These are phyloP conservation scores for Biston betularia DNA, from an alignment of 2,888 invertebrate species.

Conservation along the genomic window DNA sequence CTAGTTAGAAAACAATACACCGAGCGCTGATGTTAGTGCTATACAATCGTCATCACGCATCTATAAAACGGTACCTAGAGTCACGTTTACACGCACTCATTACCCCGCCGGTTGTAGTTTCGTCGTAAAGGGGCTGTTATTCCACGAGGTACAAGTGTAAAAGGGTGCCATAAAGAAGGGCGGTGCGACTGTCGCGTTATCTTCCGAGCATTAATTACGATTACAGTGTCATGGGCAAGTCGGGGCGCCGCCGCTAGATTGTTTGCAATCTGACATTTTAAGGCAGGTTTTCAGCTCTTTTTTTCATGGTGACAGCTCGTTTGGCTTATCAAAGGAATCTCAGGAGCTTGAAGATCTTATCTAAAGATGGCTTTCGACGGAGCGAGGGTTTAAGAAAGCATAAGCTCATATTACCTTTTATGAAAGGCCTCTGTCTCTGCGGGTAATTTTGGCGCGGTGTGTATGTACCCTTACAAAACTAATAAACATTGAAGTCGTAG, in stretches of 20 bases:
- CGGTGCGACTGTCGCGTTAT: conserved; percentile 55
- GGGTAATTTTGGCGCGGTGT: no score
- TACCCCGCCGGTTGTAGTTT: conserved; percentile 48
- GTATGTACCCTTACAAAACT: no score
- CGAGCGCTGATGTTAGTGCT: conserved; percentile 15
- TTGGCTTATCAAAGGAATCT: conserved; percentile 27
- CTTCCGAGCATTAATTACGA: conserved; percentile 69
- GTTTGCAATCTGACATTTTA: conserved; percentile 25
- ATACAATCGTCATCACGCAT: conserved; percentile 36
- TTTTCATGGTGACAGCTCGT: conserved; percentile 35
- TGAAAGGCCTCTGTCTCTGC: not conserved
- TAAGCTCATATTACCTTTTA: not conserved
- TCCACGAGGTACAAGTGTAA: conserved; percentile 56
- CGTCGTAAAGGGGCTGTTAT: conserved; percentile 59
- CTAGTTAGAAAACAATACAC: conserved; percentile 20
- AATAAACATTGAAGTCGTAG: no score
- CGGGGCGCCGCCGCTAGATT: conserved; percentile 18
- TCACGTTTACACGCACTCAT: conserved; percentile 43
- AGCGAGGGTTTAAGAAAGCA: not conserved
- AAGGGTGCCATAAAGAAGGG: conserved; percentile 65
- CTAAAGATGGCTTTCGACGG: not conserved
- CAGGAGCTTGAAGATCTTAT: not conserved
- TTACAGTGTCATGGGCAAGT: conserved; percentile 50
- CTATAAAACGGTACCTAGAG: conserved; percentile 41
- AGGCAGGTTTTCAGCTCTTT: conserved; percentile 11